Evolutionary conservation across 2,797 vertebrate genomes (phyloP), one percentile per base, ranked within the genome.

Genomic region (Paedocypris micromegethes): DNA sequence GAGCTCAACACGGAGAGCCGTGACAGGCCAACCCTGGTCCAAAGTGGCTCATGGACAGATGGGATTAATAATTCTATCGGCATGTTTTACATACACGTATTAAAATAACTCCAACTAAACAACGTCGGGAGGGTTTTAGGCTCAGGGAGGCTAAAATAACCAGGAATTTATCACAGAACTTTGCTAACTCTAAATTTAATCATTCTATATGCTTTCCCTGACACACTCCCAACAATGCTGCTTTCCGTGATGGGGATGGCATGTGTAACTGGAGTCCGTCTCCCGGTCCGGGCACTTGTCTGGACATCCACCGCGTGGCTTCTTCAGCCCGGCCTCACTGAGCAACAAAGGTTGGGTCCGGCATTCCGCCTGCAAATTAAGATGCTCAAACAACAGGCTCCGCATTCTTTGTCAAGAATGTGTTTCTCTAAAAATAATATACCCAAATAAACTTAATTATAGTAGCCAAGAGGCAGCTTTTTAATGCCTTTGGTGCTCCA

Each of bases 181-280:
- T 87, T 82, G 82, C 80, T 85, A 84, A 87, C 85, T 88, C 86
- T 84, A 82, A 23, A 23, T 23, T 23, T 83, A 86, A 82, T 86
- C 82, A 86, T 87, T 84, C 23, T 23, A 23, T 74, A 68, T 66
- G 75, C 73, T 56, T 38, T 40, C 0, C 43, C 72, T 76, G 7
- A 9, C 46, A 77, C 74, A 81, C 79, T 74, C 71, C 75, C 57
- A 73, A 66, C n/a, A 38, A 46, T 47, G 41, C 38, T 49, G 48
- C 66, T 68, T 58, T 68, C 77, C 57, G 60, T 73, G 48, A 58
- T 64, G 78, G 73, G 79, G 84, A 82, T 84, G 85, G 84, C 82
- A 88, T 86, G 87, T 82, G 84, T 85, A 83, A 86, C 83, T 75
- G 74, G 76, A 86, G 80, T 78, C 75, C 72, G 67, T 75, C 68